phyloP scores from a whole-genome alignment of 2,113 vertebrate genomes.

The Suricata suricatta region DNA sequence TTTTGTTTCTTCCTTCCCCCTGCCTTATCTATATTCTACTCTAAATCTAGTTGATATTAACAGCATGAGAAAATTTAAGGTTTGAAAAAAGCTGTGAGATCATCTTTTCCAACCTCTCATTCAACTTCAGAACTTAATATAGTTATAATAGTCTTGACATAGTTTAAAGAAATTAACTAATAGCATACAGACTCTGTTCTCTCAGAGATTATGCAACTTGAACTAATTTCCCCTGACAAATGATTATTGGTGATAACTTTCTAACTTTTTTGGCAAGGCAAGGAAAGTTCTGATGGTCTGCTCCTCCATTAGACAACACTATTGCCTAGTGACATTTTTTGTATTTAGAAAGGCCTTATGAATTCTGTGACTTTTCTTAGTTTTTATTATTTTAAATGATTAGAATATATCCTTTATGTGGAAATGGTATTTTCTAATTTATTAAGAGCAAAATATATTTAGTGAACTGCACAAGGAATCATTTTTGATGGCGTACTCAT shows the following conservation, averaged over 20 bases:
- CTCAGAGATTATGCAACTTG: background rate
- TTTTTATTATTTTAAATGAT: background rate
- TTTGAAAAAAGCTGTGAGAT: background rate
- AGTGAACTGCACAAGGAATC: background rate
- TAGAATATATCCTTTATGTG: background rate
- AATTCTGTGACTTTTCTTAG: background rate
- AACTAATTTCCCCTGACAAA: background rate
- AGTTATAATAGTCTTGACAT: background rate
- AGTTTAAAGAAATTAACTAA: conserved; percentile 14
- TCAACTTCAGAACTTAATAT: background rate
- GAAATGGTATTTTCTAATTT: background rate
- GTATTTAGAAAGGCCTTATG: background rate
- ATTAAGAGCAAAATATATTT: background rate
- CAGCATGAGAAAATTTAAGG: background rate
- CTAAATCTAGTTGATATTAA: background rate
- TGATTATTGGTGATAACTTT: background rate
- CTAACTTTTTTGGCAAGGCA: background rate
- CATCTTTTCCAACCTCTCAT: background rate
- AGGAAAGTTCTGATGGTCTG: background rate
- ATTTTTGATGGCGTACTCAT: background rate
- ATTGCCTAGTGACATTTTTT: background rate
- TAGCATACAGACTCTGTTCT: background rate
- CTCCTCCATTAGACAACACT: background rate
- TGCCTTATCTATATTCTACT: background rate
- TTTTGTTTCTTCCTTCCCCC: background rate